Evolutionary conservation across 2,888 invertebrate genomes (phyloP), one percentile per base, ranked within the genome.

Genomic region (Cheilosia variabilis): DNA sequence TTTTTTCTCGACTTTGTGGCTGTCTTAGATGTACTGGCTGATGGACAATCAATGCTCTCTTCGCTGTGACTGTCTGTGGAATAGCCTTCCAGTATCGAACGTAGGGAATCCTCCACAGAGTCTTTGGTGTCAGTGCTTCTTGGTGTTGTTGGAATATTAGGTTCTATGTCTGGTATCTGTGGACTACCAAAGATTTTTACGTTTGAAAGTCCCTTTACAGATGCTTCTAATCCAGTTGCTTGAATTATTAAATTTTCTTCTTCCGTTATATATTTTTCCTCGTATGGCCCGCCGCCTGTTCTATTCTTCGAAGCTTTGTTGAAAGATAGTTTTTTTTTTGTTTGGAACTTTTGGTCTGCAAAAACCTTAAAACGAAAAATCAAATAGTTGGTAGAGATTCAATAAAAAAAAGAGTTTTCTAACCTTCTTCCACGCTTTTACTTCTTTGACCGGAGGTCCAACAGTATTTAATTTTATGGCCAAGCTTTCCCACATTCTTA

Each of bases 381-480:
- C 24, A 24, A 24, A 47, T 5, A 47, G 7, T 43, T 2, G 2
- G 5, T 17, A n/a, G 1, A n/a, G n/a, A 45, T 45, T 1, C n/a
- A 45, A n/a, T n/a, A n/a, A 45, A 45, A 24, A 24, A 2, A 24
- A 24, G 3, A 19, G 24, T 24, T 24, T 24, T 24, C 24, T 4
- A 45, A 47, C 47, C 17, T 47, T 47, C 17, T 47, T 47, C 47
- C 47, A 47, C 4, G 7, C 15, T 19, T 47, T 47, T 6, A 7
- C n/a, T 47, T n/a, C 47, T 17, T 47, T 47, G n/a, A 47, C n/a
- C n/a, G 47, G 47, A n/a, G 47, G 47, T 47, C 47, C 47, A 2
- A n/a, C 47, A 17, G 47, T n/a, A 47, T 47, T 47, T 47, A 47
- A n/a, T 17, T 47, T 15, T 47, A 1, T 47, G 17, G 47, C n/a